Evolutionary conservation across 2,797 vertebrate species (phyloP), one percentile per base, ranked within the genome.

Genomic region (Oreochromis mossambicus): DNA sequence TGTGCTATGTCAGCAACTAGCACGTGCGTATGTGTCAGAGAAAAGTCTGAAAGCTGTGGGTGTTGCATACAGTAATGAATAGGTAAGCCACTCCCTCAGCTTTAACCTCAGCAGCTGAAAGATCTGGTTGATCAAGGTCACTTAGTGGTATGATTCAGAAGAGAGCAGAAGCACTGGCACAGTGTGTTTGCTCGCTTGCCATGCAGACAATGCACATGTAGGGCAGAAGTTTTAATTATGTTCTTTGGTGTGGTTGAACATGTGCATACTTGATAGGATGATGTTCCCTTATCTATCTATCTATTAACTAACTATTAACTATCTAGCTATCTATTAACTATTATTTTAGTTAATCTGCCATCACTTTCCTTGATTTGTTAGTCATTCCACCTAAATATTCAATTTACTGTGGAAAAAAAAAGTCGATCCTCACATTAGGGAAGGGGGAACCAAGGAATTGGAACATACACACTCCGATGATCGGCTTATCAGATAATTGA

Each of bases 81-180:
- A 86, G 86, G 78, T 56, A 36, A 43, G 14, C 87, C 88, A 79
- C 91, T 41, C 91, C 91, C 85, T 92, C 7, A 5, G 24, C 54
- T 86, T 79, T 19, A 78, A 81, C 80, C 61, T 63, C 58, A 85
- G 17, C 51, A 77, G 52, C 83, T 81, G 12, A 90, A 81, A 86
- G 88, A 92, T 88, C 92, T 86, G 91, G 91, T 94, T 81, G 48
- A 86, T 93, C 90, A 78, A 87, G 89, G 79, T 92, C 38, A 11
- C 19, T 81, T 79, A 83, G 63, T 58, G 81, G 85, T 61, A 50
- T 50, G 70, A 50, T 63, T 83, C 38, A 75, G 52, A 75, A 15
- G 34, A 77, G 50, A 14, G 26, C 8, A 5, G 78, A 83, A 58
- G 66, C 7, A 1, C 15, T 15, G 41, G n/a, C 29, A 89, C 80